Conservation (phyloP, 2,888 invertebrate genomes). For the Tetragonula carbonaria region DNA sequence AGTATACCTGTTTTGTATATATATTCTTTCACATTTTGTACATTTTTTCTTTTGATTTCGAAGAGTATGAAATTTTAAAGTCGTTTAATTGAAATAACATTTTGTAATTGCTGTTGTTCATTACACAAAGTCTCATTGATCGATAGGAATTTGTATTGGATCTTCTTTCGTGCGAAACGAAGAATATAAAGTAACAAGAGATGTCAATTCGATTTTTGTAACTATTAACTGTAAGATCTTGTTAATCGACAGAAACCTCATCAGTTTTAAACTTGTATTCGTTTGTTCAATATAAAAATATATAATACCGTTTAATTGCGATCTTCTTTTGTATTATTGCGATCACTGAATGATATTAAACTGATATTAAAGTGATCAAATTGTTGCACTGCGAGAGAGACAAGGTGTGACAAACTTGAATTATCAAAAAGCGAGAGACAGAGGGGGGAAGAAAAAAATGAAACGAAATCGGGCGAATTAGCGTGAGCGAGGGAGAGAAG, state of each 20-base stretch:
- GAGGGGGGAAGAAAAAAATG: background rate
- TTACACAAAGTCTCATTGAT: background rate
- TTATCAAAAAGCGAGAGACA: background rate
- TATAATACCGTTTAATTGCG: too few species aligned
- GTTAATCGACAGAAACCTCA: background rate
- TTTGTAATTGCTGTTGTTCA: background rate
- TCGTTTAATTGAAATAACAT: background rate
- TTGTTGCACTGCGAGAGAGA: background rate
- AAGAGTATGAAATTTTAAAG: background rate
- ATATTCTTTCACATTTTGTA: too few species aligned
- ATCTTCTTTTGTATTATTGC: too few species aligned
- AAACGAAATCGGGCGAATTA: constrained; percentile 8
- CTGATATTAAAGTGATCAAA: background rate
- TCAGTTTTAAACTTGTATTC: background rate
- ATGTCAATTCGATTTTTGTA: background rate
- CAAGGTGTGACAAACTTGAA: background rate
- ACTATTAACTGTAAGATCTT: background rate
- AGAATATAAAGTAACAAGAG: background rate
- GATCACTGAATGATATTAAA: background rate
- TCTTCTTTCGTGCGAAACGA: background rate
- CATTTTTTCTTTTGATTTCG: background rate
- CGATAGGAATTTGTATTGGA: background rate
- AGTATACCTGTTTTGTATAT: too few species aligned
- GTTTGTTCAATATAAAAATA: too few species aligned
- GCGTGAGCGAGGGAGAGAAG: constrained; percentile 42